A percentile compares a stretch with the other conserved stretches of the same genome.
Evolutionary conservation across 1,140 invertebrate species (phyloP).

Genomic region (Drosophila watanabei): DNA sequence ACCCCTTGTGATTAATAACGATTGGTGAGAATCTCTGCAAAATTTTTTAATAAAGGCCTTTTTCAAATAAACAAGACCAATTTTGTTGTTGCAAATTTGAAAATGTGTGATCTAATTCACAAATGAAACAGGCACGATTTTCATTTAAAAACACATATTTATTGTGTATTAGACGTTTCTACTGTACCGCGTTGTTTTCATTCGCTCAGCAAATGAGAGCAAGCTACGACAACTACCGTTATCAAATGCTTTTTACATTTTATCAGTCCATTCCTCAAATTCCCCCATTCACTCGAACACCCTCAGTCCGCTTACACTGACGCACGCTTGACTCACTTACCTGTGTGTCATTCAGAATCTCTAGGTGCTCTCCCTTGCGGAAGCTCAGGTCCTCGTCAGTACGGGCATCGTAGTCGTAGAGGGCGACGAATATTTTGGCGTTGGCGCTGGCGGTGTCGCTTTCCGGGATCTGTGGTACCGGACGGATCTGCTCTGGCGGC

Average conservation of each 20-base stretch:
- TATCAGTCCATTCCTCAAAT: slow-evolving; percentile 8
- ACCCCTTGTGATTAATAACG: neutral
- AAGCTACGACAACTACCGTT: slow-evolving; percentile 18
- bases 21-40: neutral
- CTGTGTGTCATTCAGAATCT: slow-evolving; percentile 99
- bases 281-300: slow-evolving; percentile 4
- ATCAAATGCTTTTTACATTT: slow-evolving; percentile 10
- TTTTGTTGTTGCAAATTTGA: neutral
- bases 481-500: slow-evolving; percentile 81
- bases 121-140: neutral
- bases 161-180: neutral
- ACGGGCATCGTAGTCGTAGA: slow-evolving; percentile 99
- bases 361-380: slow-evolving; percentile 98
- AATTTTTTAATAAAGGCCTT: too few species aligned
- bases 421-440: slow-evolving; percentile 97
- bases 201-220: neutral
- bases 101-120: neutral
- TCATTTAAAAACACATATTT: neutral
- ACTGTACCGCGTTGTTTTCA: neutral
- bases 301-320: slow-evolving; percentile 1
- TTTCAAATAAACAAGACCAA: too few species aligned
- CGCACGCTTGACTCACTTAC: slow-evolving; percentile 43
- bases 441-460: slow-evolving; percentile 89
- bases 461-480: slow-evolving; percentile 87
- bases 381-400: slow-evolving; percentile 99